Conservation (phyloP, 2,888 invertebrate species). For the Lumbricus terrestris region DNA sequence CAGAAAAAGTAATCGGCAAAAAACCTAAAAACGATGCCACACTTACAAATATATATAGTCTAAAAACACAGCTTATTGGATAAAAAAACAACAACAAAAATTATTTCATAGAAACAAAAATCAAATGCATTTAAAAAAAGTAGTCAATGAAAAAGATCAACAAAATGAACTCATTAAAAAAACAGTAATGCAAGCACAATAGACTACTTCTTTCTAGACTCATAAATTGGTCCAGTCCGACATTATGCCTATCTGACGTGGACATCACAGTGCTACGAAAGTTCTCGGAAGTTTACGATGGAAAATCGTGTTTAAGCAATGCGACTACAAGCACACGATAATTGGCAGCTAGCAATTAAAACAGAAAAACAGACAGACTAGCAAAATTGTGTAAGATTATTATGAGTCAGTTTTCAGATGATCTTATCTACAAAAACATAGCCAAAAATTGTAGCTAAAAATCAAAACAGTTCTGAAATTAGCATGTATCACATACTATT, state of each 20-base stretch:
- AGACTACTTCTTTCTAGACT: not conserved
- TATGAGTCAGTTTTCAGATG: not conserved
- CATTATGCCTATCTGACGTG: no score
- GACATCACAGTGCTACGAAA: not conserved
- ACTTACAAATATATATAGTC: not conserved
- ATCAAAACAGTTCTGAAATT: not conserved
- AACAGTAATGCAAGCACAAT: not conserved
- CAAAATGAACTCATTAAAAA: not conserved
- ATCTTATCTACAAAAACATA: not conserved
- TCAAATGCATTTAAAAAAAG: not conserved
- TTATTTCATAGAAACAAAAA: not conserved
- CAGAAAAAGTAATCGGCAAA: not conserved
- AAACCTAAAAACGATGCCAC: not conserved
- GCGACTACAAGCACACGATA: not conserved
- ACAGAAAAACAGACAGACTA: not conserved
- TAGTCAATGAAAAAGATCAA: not conserved
- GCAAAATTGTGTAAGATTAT: not conserved
- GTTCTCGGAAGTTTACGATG: not conserved
- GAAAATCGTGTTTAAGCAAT: not conserved
- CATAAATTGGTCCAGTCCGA: not conserved
- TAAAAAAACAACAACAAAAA: not conserved
- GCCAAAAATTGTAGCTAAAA: not conserved
- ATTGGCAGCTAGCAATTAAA: not conserved
- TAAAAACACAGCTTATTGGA: not conserved
- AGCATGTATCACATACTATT: not conserved